These are phyloP conservation scores for Blastobasis adustella DNA, from an alignment of 2,888 invertebrate species.

Conservation along the genomic window DNA sequence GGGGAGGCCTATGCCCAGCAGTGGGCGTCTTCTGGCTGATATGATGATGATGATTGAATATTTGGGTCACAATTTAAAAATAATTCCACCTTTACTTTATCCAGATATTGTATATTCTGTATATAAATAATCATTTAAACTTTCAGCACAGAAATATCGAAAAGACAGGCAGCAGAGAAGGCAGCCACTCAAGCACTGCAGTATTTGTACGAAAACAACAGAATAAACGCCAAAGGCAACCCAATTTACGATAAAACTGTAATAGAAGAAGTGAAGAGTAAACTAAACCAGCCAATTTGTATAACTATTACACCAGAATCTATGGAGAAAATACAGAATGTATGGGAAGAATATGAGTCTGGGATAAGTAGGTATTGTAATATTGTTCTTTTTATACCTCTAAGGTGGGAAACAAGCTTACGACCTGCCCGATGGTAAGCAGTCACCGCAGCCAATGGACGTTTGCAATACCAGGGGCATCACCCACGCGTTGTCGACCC, in stretches of 20 bases:
- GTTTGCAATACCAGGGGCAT: too few relatives aligned
- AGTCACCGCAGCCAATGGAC: too few relatives aligned
- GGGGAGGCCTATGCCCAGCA: too few relatives aligned
- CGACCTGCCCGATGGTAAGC: too few relatives aligned
- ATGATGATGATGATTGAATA: too few relatives aligned
- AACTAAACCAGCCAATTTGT: constrained; percentile 37
- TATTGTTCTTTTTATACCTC: background rate
- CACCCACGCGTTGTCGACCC: too few relatives aligned
- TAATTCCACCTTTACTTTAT: too few relatives aligned
- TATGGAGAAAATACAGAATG: constrained; percentile 44
- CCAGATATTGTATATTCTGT: too few relatives aligned
- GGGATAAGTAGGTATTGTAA: constrained; percentile 54
- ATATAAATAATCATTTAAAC: background rate
- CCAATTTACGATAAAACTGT: constrained; percentile 64
- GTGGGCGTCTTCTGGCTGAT: too few relatives aligned
- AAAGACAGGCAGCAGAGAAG: constrained; percentile 67
- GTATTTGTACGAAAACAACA: constrained; percentile 65
- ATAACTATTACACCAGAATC: constrained; percentile 43
- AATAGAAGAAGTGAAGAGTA: constrained; percentile 38
- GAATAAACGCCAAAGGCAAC: constrained; percentile 57
- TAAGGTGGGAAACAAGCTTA: too few relatives aligned
- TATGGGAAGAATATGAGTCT: constrained; percentile 57
- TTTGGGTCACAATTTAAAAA: too few relatives aligned
- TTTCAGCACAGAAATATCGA: constrained; percentile 60
- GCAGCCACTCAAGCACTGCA: constrained; percentile 71